phyloP scores from a whole-genome alignment of 2,888 invertebrate genomes.

The Thecophora atra region DNA sequence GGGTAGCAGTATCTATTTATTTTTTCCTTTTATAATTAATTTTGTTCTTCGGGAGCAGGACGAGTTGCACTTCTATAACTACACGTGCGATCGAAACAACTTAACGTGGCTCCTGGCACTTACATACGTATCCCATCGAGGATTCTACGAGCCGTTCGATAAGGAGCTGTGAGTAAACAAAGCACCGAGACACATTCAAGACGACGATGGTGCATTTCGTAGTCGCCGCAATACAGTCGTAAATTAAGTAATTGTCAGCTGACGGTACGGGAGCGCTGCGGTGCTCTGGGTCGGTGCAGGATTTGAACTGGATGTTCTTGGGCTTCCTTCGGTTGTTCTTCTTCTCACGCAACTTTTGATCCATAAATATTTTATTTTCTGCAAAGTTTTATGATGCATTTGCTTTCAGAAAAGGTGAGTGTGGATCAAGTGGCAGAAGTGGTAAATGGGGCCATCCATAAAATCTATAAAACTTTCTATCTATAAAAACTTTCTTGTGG shows the following conservation, averaged over 20 bases:
- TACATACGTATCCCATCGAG: conserved; percentile 64
- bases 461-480: no score
- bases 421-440: no score
- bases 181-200: not conserved
- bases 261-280: not conserved
- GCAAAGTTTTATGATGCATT: not conserved
- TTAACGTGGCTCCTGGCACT: conserved; percentile 66
- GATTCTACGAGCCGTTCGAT: conserved; percentile 66
- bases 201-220: not conserved
- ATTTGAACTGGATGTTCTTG: not conserved
- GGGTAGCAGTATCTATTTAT: not conserved
- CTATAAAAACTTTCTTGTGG: no score
- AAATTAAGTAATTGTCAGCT: conserved; percentile 37
- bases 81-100: conserved; percentile 65
- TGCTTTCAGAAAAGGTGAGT: no score
- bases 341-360: no score
- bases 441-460: no score
- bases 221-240: conserved; percentile 30
- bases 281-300: not conserved
- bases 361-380: no score
- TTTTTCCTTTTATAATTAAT: no score
- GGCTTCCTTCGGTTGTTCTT: not conserved
- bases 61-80: conserved; percentile 66
- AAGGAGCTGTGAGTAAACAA: conserved; percentile 62
- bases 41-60: conserved; percentile 41